These are phyloP conservation scores for Drosophila nr. perissopoda DNA, from an alignment of 2,888 invertebrate species.

Conservation along the genomic window DNA sequence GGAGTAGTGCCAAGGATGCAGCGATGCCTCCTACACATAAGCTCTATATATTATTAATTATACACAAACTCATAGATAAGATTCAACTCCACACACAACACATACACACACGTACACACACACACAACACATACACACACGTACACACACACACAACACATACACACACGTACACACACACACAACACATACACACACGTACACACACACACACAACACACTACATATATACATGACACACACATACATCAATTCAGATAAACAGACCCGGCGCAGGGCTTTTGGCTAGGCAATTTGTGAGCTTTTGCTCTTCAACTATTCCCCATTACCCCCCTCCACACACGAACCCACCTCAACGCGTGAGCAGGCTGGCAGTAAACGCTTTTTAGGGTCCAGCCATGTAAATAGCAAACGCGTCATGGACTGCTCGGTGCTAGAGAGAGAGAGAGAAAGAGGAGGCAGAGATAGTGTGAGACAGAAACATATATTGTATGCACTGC, in stretches of 20 bases:
- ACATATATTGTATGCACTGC: slow-evolving; percentile 38
- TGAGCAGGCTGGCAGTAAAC: not conserved
- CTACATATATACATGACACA: slow-evolving; percentile 22
- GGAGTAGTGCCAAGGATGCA: slow-evolving; percentile 72
- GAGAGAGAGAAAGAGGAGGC: slow-evolving; percentile 1
- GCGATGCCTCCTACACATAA: slow-evolving; percentile 35
- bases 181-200: slow-evolving; percentile 9
- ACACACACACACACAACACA: slow-evolving; percentile 6
- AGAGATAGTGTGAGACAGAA: slow-evolving; percentile 7
- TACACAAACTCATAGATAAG: slow-evolving; percentile 58
- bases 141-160: slow-evolving; percentile 3
- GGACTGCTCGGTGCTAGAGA: slow-evolving; percentile 32
- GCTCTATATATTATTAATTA: slow-evolving; percentile 52
- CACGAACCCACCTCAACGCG: not conserved
- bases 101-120: slow-evolving; percentile 6
- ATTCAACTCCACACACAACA: slow-evolving; percentile 24
- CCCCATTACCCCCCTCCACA: not conserved
- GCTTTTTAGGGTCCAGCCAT: not conserved
- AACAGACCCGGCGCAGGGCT: slow-evolving; percentile 35
- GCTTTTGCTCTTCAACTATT: slow-evolving; percentile 21
- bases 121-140: slow-evolving; percentile 18
- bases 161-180: slow-evolving; percentile 2
- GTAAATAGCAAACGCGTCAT: slow-evolving; percentile 15
- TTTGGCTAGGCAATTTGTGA: slow-evolving; percentile 22
- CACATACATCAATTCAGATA: slow-evolving; percentile 6